Base-by-base conservation (phyloP, 1,140 invertebrate species). In the Drosophila hydei region DNA sequence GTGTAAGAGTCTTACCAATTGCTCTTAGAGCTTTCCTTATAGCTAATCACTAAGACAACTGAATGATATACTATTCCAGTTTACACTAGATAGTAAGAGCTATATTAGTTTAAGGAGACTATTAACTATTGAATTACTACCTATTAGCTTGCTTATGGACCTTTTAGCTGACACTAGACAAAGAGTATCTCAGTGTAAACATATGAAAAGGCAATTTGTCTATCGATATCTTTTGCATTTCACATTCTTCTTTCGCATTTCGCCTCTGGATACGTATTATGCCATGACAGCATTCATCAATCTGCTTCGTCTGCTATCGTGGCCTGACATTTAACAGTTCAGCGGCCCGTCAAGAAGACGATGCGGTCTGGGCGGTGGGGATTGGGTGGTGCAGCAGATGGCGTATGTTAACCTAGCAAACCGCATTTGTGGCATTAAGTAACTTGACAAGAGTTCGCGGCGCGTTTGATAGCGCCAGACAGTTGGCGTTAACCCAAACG, bases 371-470 rank as follows among this genome's bases (percentile, higher is more conserved):
- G 47, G 21, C 30, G 12, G 33, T 8, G 18, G 0, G 16, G 16
- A 1, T 3, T 12, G 16, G n/a, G 47, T 8, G 21, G 30, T 51
- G 59, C 18, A 19, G 43, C 23, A 23, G 30, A 54, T n/a, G 48
- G 23, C 11, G 43, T 25, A 25, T 47, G 52, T 48, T 51, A 48
- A 72, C 72, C 56, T 62, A 72, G 68, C 14, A 54, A 75, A 75
- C 72, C 75, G 72, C 75, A 75, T 62, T 75, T 69, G 60, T 59
- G 74, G 75, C 75, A 77, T 71, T 75, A 75, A 75, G 67, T 75
- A 67, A 75, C 75, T 69, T 69, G 71, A 74, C 74, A 74, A 74
- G 63, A 77, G 70, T 74, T 63, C 64, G 72, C 75, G 72, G 75
- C 72, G 25, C 65, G 43, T 75, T 77, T 70, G 72, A 75, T 77